Evolutionary conservation across 1,140 invertebrate species (phyloP).

Genomic region (Harpegnathos saltator): DNA sequence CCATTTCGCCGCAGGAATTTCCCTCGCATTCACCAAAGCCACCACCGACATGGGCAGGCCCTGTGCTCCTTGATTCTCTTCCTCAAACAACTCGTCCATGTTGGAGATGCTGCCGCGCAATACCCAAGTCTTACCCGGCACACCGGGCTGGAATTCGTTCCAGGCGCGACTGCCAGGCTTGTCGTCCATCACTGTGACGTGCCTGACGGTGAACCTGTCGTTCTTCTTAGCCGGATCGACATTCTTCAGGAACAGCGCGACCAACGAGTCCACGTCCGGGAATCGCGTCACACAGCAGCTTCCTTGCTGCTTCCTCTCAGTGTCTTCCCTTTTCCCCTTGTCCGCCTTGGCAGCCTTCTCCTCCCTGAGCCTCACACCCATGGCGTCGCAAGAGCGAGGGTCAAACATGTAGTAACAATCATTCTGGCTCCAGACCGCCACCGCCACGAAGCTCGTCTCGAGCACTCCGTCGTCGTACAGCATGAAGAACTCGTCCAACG

Average conservation of each 20-base stretch:
- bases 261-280: conserved; percentile 64
- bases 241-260: conserved; percentile 72
- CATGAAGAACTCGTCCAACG: conserved; percentile 80
- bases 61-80: conserved; percentile 76
- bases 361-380: conserved; percentile 69
- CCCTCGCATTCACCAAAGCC: conserved; percentile 72
- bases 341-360: conserved; percentile 57
- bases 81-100: conserved; percentile 74
- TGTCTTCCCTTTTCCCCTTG: conserved; percentile 13
- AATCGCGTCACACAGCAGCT: conserved; percentile 81
- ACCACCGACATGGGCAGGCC: conserved; percentile 79
- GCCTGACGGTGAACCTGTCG: conserved; percentile 79
- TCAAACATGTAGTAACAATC: conserved; percentile 81
- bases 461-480: conserved; percentile 77
- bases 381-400: conserved; percentile 76
- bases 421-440: conserved; percentile 79
- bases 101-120: conserved; percentile 76
- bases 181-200: conserved; percentile 73
- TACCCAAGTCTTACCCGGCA: conserved; percentile 78
- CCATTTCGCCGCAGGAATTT: conserved; percentile 75
- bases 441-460: conserved; percentile 74
- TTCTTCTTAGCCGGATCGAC: conserved; percentile 75
- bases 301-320: conserved; percentile 66
- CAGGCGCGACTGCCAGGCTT: conserved; percentile 77
- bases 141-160: conserved; percentile 77